Evolutionary conservation across 2,113 vertebrate species (phyloP), one percentile per base, ranked within the genome.

Genomic region (Spea bombifrons): DNA sequence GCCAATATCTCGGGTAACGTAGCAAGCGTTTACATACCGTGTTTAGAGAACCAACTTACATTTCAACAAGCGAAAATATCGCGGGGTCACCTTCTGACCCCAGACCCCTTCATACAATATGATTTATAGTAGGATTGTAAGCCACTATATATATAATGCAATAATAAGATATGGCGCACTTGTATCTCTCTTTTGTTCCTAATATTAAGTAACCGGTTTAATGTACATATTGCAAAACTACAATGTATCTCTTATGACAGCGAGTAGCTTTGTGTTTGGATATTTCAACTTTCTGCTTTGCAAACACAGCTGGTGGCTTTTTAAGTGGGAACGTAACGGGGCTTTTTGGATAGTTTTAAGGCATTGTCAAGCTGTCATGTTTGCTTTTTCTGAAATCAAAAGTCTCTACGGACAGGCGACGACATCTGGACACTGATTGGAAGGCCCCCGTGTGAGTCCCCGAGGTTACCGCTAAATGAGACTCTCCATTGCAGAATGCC

Each of bases 1-100:
- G 13, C 94, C 92, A 75, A 89, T 96, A 81, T 92, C 92, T 53
- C 93, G 94, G 94, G 95, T 96, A 67, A 59, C 15, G 10, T 59
- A 59, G 30, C 30, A 30, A 30, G 30, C 55, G 55, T 13, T 4
- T 59, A 5, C 8, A 5, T 13, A 2, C 55, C 15, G 55, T 59
- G 12, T 30, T 30, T 30, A 30, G 30, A 30, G 1, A 30, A 1
- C 1, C 55, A 12, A 7, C 9, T 52, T 7, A 6, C 50, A 52
- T 10, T 52, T 52, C 9, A 52, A 52, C 50, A 6, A 52, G 6
- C 2, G 1, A 52, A 52, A 7, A 1, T 52, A 10, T 7, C 6
- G 9, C 6, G 1, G 50, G 50, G 6, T 10, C 6, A 3, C 50
- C 9, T 52, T 52, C 50, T 52, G 30, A 30, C 30, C 30, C 30